Percentiles rank a stretch among this genome's conserved stretches.
phyloP scores from a whole-genome alignment of 2,888 invertebrate genomes.

The Ornithoptera priamus region DNA sequence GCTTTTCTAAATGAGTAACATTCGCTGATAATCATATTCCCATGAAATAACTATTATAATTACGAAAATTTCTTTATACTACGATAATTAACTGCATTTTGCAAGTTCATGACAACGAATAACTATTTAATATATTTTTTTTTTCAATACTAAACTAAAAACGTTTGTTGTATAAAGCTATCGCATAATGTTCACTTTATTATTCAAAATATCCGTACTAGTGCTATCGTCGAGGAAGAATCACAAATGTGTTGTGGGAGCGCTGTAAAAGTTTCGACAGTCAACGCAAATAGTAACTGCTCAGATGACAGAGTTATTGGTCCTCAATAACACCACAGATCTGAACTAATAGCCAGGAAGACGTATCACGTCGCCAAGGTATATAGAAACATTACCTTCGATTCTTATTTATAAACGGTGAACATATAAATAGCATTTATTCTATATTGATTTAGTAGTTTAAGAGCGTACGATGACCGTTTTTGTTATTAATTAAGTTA shows the following conservation, averaged over 20 bases:
- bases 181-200: neutral
- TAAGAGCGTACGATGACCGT: too few species aligned
- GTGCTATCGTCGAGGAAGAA: constrained; percentile 5
- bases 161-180: too few species aligned
- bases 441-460: neutral
- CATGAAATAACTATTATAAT: too few species aligned
- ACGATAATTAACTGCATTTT: too few species aligned
- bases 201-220: constrained; percentile 18
- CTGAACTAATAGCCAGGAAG: constrained; percentile 41
- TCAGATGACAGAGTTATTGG: constrained; percentile 38
- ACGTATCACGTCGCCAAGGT: constrained; percentile 36
- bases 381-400: neutral
- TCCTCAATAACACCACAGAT: constrained; percentile 37
- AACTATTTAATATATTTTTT: too few species aligned
- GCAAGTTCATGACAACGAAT: too few species aligned
- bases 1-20: too few species aligned
- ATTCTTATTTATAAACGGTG: neutral
- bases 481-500: too few species aligned
- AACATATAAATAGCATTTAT: neutral
- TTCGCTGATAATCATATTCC: too few species aligned
- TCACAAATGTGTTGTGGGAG: neutral
- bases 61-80: too few species aligned
- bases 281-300: constrained; percentile 35
- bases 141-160: too few species aligned
- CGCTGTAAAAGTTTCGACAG: constrained; percentile 36